phyloP scores from a whole-genome alignment of 2,113 vertebrate species.

The Calyptomena viridis region DNA sequence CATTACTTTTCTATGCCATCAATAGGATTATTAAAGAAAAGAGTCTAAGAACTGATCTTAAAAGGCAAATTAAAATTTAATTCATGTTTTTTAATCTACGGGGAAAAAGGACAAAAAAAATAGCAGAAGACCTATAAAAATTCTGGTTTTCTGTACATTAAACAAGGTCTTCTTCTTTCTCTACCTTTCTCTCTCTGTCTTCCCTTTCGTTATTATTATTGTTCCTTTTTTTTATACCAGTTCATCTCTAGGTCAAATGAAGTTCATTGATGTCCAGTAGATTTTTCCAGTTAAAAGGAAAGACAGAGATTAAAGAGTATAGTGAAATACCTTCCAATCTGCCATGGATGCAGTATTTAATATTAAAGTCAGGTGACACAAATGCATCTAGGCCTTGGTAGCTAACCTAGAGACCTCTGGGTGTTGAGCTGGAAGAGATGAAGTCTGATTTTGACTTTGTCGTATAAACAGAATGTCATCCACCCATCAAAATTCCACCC shows the following conservation, averaged over 20 bases:
- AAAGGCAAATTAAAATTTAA: background rate
- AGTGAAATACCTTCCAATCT: constrained; percentile 59
- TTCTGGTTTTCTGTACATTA: background rate
- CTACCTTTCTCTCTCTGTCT: background rate
- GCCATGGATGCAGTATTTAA: constrained; percentile 41
- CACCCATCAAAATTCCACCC: constrained; percentile 74
- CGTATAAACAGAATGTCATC: constrained; percentile 79
- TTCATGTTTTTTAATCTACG: background rate
- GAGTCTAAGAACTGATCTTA: background rate
- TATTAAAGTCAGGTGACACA: constrained; percentile 73
- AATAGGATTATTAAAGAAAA: background rate
- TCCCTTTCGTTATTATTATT: background rate
- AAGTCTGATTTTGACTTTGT: constrained; percentile 76
- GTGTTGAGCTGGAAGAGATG: constrained; percentile 87
- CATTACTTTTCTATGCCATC: background rate
- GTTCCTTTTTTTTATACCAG: background rate
- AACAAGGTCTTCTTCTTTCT: background rate
- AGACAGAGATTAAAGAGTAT: constrained; percentile 50
- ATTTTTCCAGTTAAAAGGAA: constrained; percentile 70
- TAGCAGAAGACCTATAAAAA: background rate
- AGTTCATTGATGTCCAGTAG: constrained; percentile 77
- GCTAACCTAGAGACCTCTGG: constrained; percentile 81
- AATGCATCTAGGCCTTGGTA: constrained; percentile 46
- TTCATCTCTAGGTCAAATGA: constrained; percentile 80
- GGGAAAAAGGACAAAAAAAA: fast-evolving